Evolutionary conservation across 2,113 vertebrate species (phyloP).

Genomic region (Delphinus delphis): DNA sequence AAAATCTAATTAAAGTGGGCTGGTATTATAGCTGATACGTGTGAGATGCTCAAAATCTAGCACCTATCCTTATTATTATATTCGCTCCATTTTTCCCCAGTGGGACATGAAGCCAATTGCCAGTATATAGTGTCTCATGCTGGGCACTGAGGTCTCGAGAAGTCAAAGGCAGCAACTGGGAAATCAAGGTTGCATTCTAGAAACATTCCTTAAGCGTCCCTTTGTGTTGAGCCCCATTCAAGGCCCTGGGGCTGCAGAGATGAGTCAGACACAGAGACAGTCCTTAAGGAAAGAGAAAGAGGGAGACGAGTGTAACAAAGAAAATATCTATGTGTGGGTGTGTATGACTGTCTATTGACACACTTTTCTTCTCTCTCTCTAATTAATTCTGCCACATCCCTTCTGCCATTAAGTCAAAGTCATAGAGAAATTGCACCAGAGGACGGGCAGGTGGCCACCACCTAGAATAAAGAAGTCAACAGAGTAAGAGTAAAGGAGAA

Average conservation of each 20-base stretch:
- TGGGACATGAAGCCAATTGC: neutral
- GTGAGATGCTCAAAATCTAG: neutral
- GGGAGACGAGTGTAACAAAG: neutral
- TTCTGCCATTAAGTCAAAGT: neutral
- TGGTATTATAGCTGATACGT: rapidly evolving
- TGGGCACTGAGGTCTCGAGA: neutral
- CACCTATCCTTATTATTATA: rapidly evolving
- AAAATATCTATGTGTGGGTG: neutral
- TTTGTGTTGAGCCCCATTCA: neutral
- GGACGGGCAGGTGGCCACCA: neutral
- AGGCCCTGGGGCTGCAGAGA: neutral
- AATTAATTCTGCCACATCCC: neutral
- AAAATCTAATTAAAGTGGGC: neutral
- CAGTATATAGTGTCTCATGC: rapidly evolving
- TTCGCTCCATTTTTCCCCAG: rapidly evolving
- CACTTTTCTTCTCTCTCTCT: too few species aligned
- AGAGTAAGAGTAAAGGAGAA: neutral
- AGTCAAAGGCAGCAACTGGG: neutral
- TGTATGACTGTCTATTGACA: neutral
- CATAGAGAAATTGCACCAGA: neutral
- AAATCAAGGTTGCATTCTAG: neutral
- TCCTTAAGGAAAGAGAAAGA: neutral
- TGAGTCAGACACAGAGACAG: neutral
- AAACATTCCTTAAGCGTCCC: neutral
- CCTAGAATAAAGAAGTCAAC: neutral